Percentiles rank a stretch among this genome's conserved stretches.
Conservation (phyloP, 2,113 vertebrate genomes). For the Oceanodroma tethys region DNA sequence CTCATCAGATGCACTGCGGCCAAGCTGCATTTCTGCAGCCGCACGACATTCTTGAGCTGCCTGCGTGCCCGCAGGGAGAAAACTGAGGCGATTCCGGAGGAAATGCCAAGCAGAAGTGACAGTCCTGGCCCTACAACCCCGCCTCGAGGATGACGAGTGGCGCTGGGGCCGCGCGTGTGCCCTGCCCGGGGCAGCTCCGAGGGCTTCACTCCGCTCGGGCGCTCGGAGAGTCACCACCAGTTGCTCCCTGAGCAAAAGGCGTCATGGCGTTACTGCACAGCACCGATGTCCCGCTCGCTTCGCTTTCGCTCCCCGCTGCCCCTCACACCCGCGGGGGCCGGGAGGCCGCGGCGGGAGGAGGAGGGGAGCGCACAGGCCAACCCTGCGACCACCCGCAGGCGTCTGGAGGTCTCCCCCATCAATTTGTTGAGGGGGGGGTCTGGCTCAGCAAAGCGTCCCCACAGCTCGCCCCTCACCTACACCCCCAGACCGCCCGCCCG, state of each 20-base stretch:
- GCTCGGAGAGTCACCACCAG: background rate
- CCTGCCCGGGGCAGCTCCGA: background rate
- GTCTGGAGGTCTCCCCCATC: too few species aligned
- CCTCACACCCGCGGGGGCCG: background rate
- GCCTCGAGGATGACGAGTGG: background rate
- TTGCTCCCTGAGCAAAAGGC: accelerated
- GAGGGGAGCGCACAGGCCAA: background rate
- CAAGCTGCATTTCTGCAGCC: background rate
- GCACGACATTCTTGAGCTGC: accelerated
- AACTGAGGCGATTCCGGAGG: background rate
- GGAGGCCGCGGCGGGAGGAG: too few species aligned
- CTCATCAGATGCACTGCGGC: accelerated
- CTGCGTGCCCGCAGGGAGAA: accelerated
- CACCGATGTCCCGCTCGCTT: accelerated
- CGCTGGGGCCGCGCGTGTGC: background rate
- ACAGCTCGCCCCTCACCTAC: background rate
- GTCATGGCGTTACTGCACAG: accelerated
- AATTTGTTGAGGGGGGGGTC: background rate
- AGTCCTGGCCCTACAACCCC: accelerated
- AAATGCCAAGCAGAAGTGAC: accelerated
- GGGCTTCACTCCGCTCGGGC: background rate
- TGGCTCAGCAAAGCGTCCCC: background rate
- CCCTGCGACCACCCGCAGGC: background rate
- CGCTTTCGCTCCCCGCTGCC: background rate
- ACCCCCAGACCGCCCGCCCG: too few species aligned